These are phyloP conservation scores for Phlogophora meticulosa DNA, from an alignment of 2,888 invertebrate species.

Conservation along the genomic window DNA sequence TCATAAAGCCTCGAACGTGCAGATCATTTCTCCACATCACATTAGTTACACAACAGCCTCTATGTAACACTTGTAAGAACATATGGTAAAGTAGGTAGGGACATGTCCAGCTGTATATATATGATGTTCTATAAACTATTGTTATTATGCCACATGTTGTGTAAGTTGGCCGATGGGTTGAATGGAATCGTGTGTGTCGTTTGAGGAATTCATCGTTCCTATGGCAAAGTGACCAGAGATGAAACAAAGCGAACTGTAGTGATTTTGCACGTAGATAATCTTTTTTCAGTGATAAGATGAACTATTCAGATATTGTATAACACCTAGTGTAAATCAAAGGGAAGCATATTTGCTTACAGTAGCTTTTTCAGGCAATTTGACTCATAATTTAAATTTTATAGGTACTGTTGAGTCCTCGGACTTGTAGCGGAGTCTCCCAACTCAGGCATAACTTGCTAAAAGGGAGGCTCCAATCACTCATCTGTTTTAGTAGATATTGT, in stretches of 20 bases:
- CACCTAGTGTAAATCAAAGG: too few species aligned
- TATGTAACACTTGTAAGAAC: constrained; percentile 35
- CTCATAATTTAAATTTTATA: too few species aligned
- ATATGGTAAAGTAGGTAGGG: background rate
- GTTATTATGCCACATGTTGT: constrained; percentile 16
- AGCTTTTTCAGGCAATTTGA: too few species aligned
- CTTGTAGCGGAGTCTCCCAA: too few species aligned
- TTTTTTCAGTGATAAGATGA: background rate
- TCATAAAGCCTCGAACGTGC: background rate
- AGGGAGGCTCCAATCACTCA: too few species aligned
- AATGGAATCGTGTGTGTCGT: constrained; percentile 4
- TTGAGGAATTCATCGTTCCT: constrained; percentile 4
- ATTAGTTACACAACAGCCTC: constrained; percentile 42
- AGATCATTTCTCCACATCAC: constrained; percentile 17
- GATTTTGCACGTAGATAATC: background rate
- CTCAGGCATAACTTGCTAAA: too few species aligned
- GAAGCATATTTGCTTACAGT: too few species aligned
- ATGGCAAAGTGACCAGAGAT: background rate
- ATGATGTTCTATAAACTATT: constrained; percentile 16
- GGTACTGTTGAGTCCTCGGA: too few species aligned
- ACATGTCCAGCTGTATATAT: background rate
- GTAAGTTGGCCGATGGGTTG: constrained; percentile 2
- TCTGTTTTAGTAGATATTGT: too few species aligned
- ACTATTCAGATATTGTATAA: too few species aligned
- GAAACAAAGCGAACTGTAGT: background rate